Conservation (phyloP, 1,140 invertebrate species). For the Helicoverpa zea region DNA sequence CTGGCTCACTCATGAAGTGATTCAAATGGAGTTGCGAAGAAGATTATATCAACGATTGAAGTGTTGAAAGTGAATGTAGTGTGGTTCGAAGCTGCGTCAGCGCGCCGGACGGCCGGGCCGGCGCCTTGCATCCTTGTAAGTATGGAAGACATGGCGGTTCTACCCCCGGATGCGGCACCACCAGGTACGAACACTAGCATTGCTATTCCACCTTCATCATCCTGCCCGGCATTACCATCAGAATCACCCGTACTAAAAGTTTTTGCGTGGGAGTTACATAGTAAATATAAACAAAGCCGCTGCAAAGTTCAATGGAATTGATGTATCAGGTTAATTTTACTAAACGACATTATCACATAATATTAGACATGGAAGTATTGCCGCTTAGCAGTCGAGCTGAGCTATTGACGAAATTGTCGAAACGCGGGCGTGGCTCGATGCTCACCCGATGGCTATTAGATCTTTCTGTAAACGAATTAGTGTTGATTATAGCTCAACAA, state of each 20-base stretch:
- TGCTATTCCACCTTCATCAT: not conserved
- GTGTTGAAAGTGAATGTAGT: slow-evolving; percentile 68
- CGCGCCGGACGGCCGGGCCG: slow-evolving; percentile 1
- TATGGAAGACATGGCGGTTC: slow-evolving; percentile 65
- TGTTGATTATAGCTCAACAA: slow-evolving; percentile 62
- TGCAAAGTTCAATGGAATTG: slow-evolving; percentile 8
- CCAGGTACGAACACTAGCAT: slow-evolving; percentile 53
- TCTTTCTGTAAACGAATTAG: slow-evolving; percentile 69
- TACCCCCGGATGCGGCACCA: slow-evolving; percentile 48
- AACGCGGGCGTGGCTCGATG: slow-evolving; percentile 67
- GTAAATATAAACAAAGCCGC: slow-evolving; percentile 43
- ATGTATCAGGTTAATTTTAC: not conserved
- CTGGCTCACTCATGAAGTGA: slow-evolving; percentile 68
- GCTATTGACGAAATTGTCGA: slow-evolving; percentile 50
- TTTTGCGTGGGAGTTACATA: slow-evolving; percentile 26
- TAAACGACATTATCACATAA: not conserved
- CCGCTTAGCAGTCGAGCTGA: slow-evolving; percentile 29
- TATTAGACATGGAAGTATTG: slow-evolving; percentile 30
- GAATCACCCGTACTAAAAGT: not conserved
- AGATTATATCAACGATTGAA: slow-evolving; percentile 60
- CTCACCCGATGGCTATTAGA: slow-evolving; percentile 60
- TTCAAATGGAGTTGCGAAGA: slow-evolving; percentile 60
- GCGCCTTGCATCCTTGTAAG: slow-evolving; percentile 60
- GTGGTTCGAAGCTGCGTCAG: slow-evolving; percentile 47
- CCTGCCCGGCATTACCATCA: too few species aligned